A percentile compares a stretch with the other conserved stretches of the same genome.
Conservation (phyloP, 2,113 vertebrate species). For the Trichomycterus rosablanca region DNA sequence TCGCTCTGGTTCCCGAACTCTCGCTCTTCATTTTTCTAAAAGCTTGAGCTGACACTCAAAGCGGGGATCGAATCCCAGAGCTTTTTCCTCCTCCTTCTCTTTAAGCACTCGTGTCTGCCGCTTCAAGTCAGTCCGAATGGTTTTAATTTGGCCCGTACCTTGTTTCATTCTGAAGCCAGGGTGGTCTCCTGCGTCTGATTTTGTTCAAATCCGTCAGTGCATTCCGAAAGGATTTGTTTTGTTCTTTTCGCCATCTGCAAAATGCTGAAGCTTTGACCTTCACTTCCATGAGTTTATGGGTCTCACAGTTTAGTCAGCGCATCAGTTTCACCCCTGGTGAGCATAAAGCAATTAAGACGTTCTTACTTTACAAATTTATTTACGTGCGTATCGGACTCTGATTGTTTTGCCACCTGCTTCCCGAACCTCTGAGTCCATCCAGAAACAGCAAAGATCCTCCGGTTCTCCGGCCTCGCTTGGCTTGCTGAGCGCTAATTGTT, state of each 20-base stretch:
- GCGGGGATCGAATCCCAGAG: constrained; percentile 15
- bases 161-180: constrained; percentile 17
- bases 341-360: neutral
- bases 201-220: constrained; percentile 2
- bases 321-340: neutral
- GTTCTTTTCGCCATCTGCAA: constrained; percentile 15
- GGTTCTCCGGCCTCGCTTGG: neutral
- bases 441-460: neutral
- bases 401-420: neutral
- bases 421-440: neutral
- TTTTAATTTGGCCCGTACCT: constrained; percentile 30
- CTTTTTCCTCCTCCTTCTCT: neutral
- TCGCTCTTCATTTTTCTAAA: constrained; percentile 15
- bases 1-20: neutral
- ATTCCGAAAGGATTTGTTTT: constrained; percentile 16
- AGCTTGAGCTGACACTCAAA: no score
- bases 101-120: constrained; percentile 16
- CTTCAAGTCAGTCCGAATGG: constrained; percentile 32
- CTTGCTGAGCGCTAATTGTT: neutral
- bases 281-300: neutral
- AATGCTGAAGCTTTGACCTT: constrained; percentile 5
- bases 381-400: neutral
- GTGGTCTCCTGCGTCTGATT: constrained; percentile 8
- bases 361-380: neutral
- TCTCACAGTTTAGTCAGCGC: constrained; percentile 4